Conservation (phyloP, 1,140 invertebrate genomes). For the Heliconius eleuchia region DNA sequence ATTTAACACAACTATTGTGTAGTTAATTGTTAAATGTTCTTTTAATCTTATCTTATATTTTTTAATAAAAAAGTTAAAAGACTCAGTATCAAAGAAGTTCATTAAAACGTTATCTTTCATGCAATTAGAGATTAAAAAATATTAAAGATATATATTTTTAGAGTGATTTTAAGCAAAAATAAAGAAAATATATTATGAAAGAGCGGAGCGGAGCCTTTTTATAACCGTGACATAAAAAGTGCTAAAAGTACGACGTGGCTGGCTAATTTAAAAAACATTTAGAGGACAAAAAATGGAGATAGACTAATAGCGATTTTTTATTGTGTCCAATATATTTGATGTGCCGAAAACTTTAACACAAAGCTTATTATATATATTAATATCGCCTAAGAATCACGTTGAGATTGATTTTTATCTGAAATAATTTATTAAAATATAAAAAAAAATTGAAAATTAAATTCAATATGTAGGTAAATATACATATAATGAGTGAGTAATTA, state of each 20-base stretch:
- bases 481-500: no score
- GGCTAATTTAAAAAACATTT: not conserved
- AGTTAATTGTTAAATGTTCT: not conserved
- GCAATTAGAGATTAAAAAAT: no score
- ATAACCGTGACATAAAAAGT: not conserved
- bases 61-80: not conserved
- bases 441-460: not conserved
- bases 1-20: no score
- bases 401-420: not conserved
- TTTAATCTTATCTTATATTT: not conserved
- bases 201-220: not conserved
- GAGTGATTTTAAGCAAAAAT: not conserved
- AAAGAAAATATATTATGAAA: not conserved
- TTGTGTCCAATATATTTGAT: no score
- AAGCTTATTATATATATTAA: no score
- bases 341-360: no score
- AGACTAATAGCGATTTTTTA: no score
- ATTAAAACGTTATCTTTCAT: constrained; percentile 7
- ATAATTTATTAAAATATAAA: not conserved
- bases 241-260: not conserved
- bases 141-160: no score
- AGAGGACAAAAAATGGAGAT: not conserved
- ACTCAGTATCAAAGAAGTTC: not conserved
- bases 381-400: no score
- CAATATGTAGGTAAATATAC: not conserved